Evolutionary conservation across 2,113 vertebrate genomes (phyloP), one percentile per base, ranked within the genome.

Genomic region (Cyanoramphus novaezelandiae): DNA sequence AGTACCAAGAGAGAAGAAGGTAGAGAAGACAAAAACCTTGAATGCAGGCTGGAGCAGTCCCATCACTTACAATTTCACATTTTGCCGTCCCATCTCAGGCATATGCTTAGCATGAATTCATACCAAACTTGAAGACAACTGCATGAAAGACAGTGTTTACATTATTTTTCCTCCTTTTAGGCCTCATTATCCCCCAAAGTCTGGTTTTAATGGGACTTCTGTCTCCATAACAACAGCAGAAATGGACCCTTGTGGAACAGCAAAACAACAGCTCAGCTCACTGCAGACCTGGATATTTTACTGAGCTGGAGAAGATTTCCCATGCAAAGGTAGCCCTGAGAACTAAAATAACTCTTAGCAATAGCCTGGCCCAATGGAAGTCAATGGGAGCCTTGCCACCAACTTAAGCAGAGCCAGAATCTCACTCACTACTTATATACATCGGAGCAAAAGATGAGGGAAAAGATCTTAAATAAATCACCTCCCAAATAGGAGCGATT

Each of bases 381-480:
- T 76, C 77, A 63, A 49, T 28, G 37, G 88, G 83, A 91, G 31
- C 24, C 37, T 89, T 92, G 88, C 93, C 93, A 93, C 41, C 2
- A 5, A 31, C 35, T 72, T 72, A 71, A 86, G 46, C n/a, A 60
- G 65, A 84, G 75, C 74, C 92, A 95, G 62, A 80, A 59, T 85
- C 78, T 67, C 83, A 50, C 81, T 92, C 74, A 35, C 77, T 96
- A 55, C 93, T 79, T 95, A 88, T 52, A 93, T 92, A 93, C 50
- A 82, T 94, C 95, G 92, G 85, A 92, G 53, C 68, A 94, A 97
- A 97, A 96, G 92, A 97, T 62, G 90, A 97, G 82, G 91, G 43
- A 95, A 97, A 96, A 95, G 86, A 94, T 96, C 91, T 95, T 96
- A 97, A 96, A 97, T 98, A 98, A 98, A 97, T 98, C 95, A 97